These are phyloP conservation scores for Trichomycterus rosablanca DNA, from an alignment of 2,113 vertebrate genomes.

Conservation along the genomic window DNA sequence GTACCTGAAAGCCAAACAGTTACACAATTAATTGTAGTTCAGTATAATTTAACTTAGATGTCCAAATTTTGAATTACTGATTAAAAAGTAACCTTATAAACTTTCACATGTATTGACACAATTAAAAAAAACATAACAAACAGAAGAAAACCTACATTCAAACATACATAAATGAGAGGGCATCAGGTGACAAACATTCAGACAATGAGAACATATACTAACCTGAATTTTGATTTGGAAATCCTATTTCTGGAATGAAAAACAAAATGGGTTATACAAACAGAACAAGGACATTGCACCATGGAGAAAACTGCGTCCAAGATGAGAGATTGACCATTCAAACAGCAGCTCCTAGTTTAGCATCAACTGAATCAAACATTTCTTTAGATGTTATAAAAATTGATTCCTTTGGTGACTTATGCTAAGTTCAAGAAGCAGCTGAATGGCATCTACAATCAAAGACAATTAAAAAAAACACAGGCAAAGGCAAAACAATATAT, in stretches of 20 bases:
- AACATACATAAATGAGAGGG: constrained; percentile 21
- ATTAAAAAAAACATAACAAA: constrained; percentile 21
- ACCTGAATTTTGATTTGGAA: constrained; percentile 99
- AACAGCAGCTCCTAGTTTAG: constrained; percentile 14
- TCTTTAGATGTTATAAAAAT: neutral
- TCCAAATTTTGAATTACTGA: too few relatives aligned
- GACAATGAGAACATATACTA: constrained; percentile 70
- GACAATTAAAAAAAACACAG: constrained; percentile 3
- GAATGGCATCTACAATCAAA: constrained; percentile 6
- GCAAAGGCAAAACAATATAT: constrained; percentile 7
- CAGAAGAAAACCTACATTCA: constrained; percentile 10
- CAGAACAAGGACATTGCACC: constrained; percentile 64
- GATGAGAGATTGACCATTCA: constrained; percentile 27
- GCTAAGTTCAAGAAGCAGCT: constrained; percentile 24
- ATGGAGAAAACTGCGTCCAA: constrained; percentile 56
- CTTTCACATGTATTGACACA: neutral
- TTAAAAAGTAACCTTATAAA: too few relatives aligned
- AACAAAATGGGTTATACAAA: constrained; percentile 81
- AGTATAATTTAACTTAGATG: too few relatives aligned
- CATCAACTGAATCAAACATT: neutral
- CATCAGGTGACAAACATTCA: constrained; percentile 19
- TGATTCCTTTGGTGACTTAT: neutral
- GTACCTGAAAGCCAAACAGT: too few relatives aligned
- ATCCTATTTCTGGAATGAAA: constrained; percentile 96
- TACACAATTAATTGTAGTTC: too few relatives aligned